Conservation (phyloP, 2,797 vertebrate species). For the Glossophaga mutica region DNA sequence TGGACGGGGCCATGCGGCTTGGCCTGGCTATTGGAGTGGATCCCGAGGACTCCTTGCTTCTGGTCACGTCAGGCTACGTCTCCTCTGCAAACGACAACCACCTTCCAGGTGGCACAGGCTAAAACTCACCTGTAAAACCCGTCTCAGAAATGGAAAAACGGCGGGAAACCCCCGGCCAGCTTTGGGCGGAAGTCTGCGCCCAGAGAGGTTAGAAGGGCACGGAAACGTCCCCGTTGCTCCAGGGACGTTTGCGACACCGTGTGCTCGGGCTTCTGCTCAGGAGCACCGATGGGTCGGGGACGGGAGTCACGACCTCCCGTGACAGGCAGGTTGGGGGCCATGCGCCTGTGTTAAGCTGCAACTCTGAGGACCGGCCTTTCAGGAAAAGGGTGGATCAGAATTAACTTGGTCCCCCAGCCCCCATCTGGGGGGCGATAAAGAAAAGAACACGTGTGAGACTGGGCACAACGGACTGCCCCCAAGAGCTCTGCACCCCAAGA, state of each 20-base stretch:
- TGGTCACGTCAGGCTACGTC: no score
- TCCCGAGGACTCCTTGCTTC: no score
- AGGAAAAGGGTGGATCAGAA: background rate
- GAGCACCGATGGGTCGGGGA: background rate
- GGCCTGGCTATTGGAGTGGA: no score
- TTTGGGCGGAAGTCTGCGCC: background rate
- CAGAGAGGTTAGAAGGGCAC: background rate
- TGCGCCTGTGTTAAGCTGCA: background rate
- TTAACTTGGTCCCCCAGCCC: background rate
- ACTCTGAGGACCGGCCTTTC: background rate
- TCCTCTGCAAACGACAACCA: background rate
- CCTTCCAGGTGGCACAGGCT: background rate
- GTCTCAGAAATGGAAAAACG: background rate
- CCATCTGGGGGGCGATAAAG: background rate
- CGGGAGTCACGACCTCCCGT: background rate
- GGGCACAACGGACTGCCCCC: no score
- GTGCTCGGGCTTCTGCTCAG: background rate
- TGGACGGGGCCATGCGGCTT: no score
- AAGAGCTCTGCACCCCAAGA: background rate
- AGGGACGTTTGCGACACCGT: background rate
- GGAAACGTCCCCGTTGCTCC: background rate
- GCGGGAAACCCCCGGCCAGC: background rate
- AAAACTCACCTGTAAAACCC: background rate
- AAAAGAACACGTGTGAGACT: background rate
- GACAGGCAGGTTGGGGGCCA: background rate